A percentile compares a stretch with the other conserved stretches of the same genome.
These are phyloP conservation scores for Carterocephalus palaemon DNA, from an alignment of 2,888 invertebrate genomes.

Conservation along the genomic window DNA sequence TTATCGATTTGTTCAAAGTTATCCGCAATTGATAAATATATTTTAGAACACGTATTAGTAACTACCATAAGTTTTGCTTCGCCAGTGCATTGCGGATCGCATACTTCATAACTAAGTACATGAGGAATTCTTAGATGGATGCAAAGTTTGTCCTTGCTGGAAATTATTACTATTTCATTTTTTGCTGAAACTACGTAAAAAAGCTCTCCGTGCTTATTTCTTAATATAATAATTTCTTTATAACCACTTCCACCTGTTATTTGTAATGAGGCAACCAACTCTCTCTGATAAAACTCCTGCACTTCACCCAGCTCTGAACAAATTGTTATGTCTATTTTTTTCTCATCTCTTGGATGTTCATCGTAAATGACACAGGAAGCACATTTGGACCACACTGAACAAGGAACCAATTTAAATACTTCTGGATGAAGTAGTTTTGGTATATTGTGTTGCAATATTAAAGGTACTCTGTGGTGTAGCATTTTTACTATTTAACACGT, in stretches of 20 bases:
- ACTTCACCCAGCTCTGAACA: slow-evolving; percentile 54
- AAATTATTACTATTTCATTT: slow-evolving; percentile 49
- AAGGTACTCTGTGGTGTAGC: no score
- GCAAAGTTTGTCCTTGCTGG: slow-evolving; percentile 38
- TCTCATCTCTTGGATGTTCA: slow-evolving; percentile 52
- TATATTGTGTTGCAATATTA: no score
- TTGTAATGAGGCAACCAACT: slow-evolving; percentile 41
- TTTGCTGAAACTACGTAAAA: slow-evolving; percentile 51
- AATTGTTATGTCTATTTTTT: slow-evolving; percentile 50
- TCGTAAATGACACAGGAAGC: slow-evolving; percentile 59
- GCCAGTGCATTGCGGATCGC: slow-evolving; percentile 48
- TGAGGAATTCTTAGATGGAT: slow-evolving; percentile 42
- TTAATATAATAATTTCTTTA: slow-evolving; percentile 45
- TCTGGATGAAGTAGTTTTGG: no score
- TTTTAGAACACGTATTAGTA: slow-evolving; percentile 25
- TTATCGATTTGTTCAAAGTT: slow-evolving; percentile 45
- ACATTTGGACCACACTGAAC: neutral
- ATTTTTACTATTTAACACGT: no score
- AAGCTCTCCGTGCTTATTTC: slow-evolving; percentile 50
- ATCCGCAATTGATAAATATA: slow-evolving; percentile 44
- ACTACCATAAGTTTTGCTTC: slow-evolving; percentile 47
- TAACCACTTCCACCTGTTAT: slow-evolving; percentile 35
- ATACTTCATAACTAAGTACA: slow-evolving; percentile 47
- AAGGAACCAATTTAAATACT: slow-evolving; percentile 3
- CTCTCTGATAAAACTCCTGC: slow-evolving; percentile 53